Evolutionary conservation across 2,113 vertebrate genomes (phyloP), one percentile per base, ranked within the genome.

Genomic region (Chloroceryle aenea): DNA sequence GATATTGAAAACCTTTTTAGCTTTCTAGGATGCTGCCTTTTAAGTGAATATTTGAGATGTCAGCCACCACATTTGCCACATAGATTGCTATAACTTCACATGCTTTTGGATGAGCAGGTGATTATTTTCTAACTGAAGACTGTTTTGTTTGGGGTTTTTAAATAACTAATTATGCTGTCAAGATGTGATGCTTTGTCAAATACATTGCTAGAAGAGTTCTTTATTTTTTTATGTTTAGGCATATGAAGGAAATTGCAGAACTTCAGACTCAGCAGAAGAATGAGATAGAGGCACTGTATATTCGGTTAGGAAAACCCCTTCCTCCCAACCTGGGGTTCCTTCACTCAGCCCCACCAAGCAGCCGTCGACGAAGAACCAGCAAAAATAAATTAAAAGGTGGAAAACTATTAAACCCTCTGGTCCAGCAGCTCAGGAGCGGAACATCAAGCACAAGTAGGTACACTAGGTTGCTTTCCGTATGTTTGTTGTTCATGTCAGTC

Each of bases 191-290:
- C 47, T 78, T 72, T 84, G n/a, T 53, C 48, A 45, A 32, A 58
- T 26, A 14, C 4, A 8, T 26, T 2, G 0, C 79, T 86, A 92
- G 12, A 73, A 66, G 32, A 56, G 14, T 38, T 45, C 23, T 84
- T 38, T 56, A 17, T 12, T 74, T 58, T 58, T 83, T 79, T n/a
- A 40, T 59, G 22, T 64, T 82, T 71, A 99, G 99, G 94, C 99
- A 99, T 96, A 98, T 99, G 98, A 99, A 98, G 67, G 99, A 99
- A 98, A 99, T 99, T 85, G 98, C 99, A 7, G 99, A 99, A 96
- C 98, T 99, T 52, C 99, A 99, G 97, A 99, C 98, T 23, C 98
- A 99, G 91, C 99, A 99, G 96, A 98, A 99, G 72, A 99, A 98
- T 26, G 99, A 99, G 97, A 99, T 99, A 12, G 99, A 99, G 96